Conservation (phyloP, 2,888 invertebrate genomes). For the Acholoe squamosa region DNA sequence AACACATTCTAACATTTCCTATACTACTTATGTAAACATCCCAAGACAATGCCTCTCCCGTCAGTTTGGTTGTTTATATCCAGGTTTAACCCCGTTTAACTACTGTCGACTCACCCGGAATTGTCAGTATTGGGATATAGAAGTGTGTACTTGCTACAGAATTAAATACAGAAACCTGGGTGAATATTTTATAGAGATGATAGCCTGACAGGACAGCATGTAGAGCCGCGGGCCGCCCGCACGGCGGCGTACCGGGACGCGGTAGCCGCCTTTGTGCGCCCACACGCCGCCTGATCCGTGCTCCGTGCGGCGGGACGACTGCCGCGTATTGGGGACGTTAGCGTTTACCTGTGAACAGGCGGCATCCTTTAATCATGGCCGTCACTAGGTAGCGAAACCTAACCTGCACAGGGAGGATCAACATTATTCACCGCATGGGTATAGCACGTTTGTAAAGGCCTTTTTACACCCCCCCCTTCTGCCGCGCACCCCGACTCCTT, state of each 20-base stretch:
- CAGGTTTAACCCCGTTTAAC: no score
- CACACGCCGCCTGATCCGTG: constrained; percentile 39
- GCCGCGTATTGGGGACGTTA: constrained; percentile 29
- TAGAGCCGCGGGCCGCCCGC: not conserved
- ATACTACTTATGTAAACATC: no score
- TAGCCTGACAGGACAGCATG: not conserved
- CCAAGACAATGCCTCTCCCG: no score
- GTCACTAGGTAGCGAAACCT: not conserved
- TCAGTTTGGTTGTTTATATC: no score
- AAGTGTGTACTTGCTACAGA: no score
- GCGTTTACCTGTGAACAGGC: constrained; percentile 54
- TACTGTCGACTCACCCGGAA: no score
- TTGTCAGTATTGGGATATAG: no score
- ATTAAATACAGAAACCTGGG: no score
- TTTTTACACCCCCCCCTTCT: not conserved
- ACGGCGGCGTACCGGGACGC: not conserved
- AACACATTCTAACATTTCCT: not conserved
- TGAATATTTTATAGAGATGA: no score
- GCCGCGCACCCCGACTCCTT: no score
- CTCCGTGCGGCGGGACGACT: not conserved
- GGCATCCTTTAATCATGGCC: constrained; percentile 52
- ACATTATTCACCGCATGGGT: not conserved
- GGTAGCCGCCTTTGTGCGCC: constrained; percentile 24
- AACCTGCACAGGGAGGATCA: constrained; percentile 29
- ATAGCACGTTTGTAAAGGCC: not conserved